Evolutionary conservation across 1,140 invertebrate genomes (phyloP).

Genomic region (Oryctes rhinoceros): DNA sequence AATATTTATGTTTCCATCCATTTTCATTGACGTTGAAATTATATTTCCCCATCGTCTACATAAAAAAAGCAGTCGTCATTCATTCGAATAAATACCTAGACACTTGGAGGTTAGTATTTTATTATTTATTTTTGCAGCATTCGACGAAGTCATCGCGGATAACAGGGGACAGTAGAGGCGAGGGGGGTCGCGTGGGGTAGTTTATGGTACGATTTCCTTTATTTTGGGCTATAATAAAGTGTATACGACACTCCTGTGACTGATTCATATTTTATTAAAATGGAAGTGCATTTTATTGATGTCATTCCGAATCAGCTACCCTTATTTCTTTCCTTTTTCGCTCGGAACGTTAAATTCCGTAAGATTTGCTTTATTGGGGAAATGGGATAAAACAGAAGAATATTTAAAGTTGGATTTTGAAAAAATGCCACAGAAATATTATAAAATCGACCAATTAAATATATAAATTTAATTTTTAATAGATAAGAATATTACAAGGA

Average conservation of each 20-base stretch:
- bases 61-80: slow-evolving; percentile 50
- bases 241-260: slow-evolving; percentile 49
- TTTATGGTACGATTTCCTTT: slow-evolving; percentile 51
- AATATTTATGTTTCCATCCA: slow-evolving; percentile 46
- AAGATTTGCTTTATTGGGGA: not conserved
- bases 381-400: too few species aligned
- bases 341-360: not conserved
- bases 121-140: slow-evolving; percentile 47
- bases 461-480: too few species aligned
- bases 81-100: slow-evolving; percentile 54
- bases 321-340: not conserved
- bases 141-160: not conserved
- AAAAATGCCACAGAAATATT: too few species aligned
- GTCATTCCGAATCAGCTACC: not conserved
- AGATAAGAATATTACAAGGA: too few species aligned
- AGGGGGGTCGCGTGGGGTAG: not conserved
- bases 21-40: slow-evolving; percentile 47
- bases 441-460: too few species aligned
- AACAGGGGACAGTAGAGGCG: not conserved
- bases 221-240: slow-evolving; percentile 52
- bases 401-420: too few species aligned
- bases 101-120: slow-evolving; percentile 48
- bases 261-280: slow-evolving; percentile 51
- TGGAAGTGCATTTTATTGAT: slow-evolving; percentile 34
- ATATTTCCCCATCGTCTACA: slow-evolving; percentile 38